Conservation (phyloP, 2,888 invertebrate species). For the Copidosoma aretas region DNA sequence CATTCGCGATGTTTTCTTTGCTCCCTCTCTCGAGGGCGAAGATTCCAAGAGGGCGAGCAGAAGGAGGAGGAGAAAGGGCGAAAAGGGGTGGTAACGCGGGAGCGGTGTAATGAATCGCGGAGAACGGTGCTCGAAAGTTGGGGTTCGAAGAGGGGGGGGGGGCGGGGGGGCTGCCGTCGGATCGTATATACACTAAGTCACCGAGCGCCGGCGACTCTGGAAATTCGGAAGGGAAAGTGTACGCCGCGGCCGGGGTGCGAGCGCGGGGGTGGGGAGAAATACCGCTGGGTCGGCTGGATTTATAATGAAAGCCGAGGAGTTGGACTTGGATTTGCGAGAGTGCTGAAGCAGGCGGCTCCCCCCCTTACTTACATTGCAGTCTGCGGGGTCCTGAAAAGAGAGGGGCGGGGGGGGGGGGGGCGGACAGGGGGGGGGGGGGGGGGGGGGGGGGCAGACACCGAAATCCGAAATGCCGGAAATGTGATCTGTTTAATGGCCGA, state of each 20-base stretch:
- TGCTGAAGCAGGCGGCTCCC: conserved; percentile 28
- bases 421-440: not conserved
- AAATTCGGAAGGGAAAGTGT: conserved; percentile 14
- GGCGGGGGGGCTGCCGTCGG: conserved; percentile 22
- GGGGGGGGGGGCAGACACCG: conserved; percentile 26
- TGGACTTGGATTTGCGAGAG: conserved; percentile 61
- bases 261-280: conserved; percentile 43
- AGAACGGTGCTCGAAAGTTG: conserved; percentile 59
- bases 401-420: not conserved
- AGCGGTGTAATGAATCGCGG: conserved; percentile 60
- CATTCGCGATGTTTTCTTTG: conserved; percentile 59
- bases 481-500: conserved; percentile 60
- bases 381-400: not conserved
- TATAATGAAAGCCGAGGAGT: conserved; percentile 62
- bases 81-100: conserved; percentile 46
- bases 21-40: conserved; percentile 35
- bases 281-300: conserved; percentile 55
- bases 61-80: conserved; percentile 12
- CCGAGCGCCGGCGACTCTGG: conserved; percentile 7
- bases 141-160: conserved; percentile 49
- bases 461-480: conserved; percentile 58
- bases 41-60: conserved; percentile 5
- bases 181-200: conserved; percentile 20
- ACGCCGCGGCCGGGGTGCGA: not conserved
- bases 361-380: not conserved